Base-by-base conservation (phyloP, 2,113 vertebrate species). In the Pomatorhinus ruficollis region DNA sequence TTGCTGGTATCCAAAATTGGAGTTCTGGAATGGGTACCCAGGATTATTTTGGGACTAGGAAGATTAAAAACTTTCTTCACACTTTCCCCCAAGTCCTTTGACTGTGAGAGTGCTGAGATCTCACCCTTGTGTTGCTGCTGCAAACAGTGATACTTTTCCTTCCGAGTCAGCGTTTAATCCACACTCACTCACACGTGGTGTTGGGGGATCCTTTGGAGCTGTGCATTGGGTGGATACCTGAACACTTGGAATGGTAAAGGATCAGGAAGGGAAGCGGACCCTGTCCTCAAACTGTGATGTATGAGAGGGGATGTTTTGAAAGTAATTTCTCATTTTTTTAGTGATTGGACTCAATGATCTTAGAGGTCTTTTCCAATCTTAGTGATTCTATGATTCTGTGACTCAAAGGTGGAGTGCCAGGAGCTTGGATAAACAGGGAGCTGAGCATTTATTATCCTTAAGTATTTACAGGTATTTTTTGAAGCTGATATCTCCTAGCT, bases 101-200 rank as follows among this genome's bases (percentile, higher is more conserved):
- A 25, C 63, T 65, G n/a, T 56, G 53, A 24, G 16, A 33, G 35
- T 77, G 42, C 68, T 59, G 66, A 45, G 71, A 24, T 65, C 24
- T 72, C 61, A n/a, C 35, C 25, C 52, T 42, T 24, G 39, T 60
- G 33, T 20, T 65, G 70, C 15, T 90, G 54, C 65, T 71, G 30
- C 39, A 16, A 8, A 7, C 35, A 47, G 45, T 12, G n/a, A 11
- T 50, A 27, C 56, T 86, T 72, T 14, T 21, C 11, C 53, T 74
- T 83, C 30, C 0, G 2, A 60, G 76, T 11, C 54, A 17, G 22
- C 28, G 0, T 78, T 78, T 37, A 57, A 60, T 42, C 22, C 47
- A 5, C 13, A 2, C 54, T 63, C 37, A 2, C 39, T 61, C 49
- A 4, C 31, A 6, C 0, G 0, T 37, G 59, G 7, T 7, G 22